Conservation (phyloP, 2,797 vertebrate genomes). For the Sebastes steindachneri region DNA sequence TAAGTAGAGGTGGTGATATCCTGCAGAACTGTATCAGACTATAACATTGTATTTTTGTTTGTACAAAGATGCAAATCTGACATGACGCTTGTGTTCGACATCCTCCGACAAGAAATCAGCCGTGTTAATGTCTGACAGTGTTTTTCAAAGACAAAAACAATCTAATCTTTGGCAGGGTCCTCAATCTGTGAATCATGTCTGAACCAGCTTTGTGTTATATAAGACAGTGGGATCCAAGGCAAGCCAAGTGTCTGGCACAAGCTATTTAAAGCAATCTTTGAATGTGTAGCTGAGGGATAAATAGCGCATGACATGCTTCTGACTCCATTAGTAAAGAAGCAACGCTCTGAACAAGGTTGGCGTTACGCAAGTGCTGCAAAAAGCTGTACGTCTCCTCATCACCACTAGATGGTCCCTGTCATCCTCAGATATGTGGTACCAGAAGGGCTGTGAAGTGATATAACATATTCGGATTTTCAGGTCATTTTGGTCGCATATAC, state of each 20-base stretch:
- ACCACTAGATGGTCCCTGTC: slow-evolving; percentile 45
- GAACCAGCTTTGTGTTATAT: slow-evolving; percentile 51
- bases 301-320: slow-evolving; percentile 54
- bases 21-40: not conserved
- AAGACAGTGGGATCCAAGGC: slow-evolving; percentile 36
- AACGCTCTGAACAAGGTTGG: slow-evolving; percentile 23
- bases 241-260: slow-evolving; percentile 32
- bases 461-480: not conserved
- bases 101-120: not conserved
- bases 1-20: not conserved
- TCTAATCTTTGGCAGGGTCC: slow-evolving; percentile 5
- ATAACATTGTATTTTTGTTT: not conserved
- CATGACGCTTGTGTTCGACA: not conserved
- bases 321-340: slow-evolving; percentile 49
- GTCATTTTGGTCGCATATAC: not conserved
- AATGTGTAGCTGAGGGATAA: slow-evolving; percentile 51
- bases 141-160: slow-evolving; percentile 27
- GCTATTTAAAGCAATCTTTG: slow-evolving; percentile 65
- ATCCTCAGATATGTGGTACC: not conserved
- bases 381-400: not conserved
- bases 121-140: slow-evolving; percentile 13
- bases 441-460: not conserved
- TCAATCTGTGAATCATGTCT: slow-evolving; percentile 39
- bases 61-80: not conserved
- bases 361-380: slow-evolving; percentile 37